Base-by-base conservation (phyloP, 2,113 vertebrate species). In the Ammodytes marinus region DNA sequence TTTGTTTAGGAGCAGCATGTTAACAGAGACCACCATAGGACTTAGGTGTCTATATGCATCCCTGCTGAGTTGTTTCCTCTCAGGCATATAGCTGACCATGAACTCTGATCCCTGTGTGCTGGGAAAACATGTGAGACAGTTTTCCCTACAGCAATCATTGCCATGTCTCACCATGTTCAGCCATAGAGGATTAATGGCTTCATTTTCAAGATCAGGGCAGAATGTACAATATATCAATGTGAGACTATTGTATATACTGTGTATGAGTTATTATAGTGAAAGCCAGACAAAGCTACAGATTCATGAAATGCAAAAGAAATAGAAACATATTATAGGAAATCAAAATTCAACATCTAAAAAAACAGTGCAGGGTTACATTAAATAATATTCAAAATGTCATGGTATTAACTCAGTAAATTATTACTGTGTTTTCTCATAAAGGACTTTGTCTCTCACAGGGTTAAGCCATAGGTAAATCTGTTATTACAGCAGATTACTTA, bases 391-490 rank as follows among this genome's bases (percentile, higher is more conserved):
- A 37, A 50, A 43, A 72, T 2, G 53, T 72, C 42, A 27, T 11
- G 52, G 52, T 50, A 37, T 69, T 79, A 52, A 72, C 3, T 60
- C 59, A 55, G 10, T 42, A 70, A 55, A 76, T 84, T 17, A 72
- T 50, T 64, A 81, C 73, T 76, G 10, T 17, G 4, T 79, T 59
- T 40, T 58, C 27, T 42, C 42, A 80, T 27, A 57, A 47, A 70
- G 9, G 27, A 69, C 69, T 37, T 19, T 63, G 8, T 83, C 12
- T 60, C n/a, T 71, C 80, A 70, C 65, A 70, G 43, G 35, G 10
- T 80, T 86, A 77, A 75, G 37, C 73, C 45, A 35, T 58, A 68
- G 40, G 45, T 82, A 83, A 80, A 60, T 83, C 73, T 17, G 65
- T 72, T 68, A 69, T 74, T 52, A 37, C 57, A 74, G 57, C 0